phyloP scores from a whole-genome alignment of 1,140 invertebrate genomes.

The Neelides sp. region DNA sequence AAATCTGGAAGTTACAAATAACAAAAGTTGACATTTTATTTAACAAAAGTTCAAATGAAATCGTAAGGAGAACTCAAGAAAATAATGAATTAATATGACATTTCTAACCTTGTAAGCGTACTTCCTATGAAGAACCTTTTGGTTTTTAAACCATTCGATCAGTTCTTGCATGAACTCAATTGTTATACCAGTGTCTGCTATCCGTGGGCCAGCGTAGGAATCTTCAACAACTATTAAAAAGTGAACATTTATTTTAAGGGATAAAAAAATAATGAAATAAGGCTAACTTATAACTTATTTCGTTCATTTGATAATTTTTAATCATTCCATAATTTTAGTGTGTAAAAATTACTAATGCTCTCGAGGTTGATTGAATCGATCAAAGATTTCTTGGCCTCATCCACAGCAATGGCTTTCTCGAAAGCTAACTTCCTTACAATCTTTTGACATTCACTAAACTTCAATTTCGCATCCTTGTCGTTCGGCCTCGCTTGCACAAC shows the following conservation, averaged over 20 bases:
- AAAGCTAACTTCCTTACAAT: constrained; percentile 90
- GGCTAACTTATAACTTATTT: background rate
- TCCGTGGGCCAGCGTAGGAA: constrained; percentile 78
- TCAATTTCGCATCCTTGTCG: constrained; percentile 87
- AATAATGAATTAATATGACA: no score
- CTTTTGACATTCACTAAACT: constrained; percentile 89
- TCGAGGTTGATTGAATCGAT: constrained; percentile 78
- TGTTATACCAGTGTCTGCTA: constrained; percentile 73
- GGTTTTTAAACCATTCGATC: constrained; percentile 77
- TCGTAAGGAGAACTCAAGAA: no score
- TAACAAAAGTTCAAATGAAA: no score
- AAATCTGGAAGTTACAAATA: constrained; percentile 68
- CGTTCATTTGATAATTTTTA: background rate
- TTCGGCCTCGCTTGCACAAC: constrained; percentile 77
- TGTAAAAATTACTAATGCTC: constrained; percentile 63
- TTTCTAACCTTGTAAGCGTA: constrained; percentile 86
- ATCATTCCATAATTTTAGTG: background rate
- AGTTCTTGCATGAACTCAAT: constrained; percentile 69
- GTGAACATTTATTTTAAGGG: background rate
- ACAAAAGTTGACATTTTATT: no score
- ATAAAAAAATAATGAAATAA: background rate
- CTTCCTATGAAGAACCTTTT: constrained; percentile 89
- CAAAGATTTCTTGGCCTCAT: constrained; percentile 72
- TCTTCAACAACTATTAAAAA: constrained; percentile 58
- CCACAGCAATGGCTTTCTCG: constrained; percentile 90